phyloP scores from a whole-genome alignment of 1,140 invertebrate species.

The Eurosta solidaginis region DNA sequence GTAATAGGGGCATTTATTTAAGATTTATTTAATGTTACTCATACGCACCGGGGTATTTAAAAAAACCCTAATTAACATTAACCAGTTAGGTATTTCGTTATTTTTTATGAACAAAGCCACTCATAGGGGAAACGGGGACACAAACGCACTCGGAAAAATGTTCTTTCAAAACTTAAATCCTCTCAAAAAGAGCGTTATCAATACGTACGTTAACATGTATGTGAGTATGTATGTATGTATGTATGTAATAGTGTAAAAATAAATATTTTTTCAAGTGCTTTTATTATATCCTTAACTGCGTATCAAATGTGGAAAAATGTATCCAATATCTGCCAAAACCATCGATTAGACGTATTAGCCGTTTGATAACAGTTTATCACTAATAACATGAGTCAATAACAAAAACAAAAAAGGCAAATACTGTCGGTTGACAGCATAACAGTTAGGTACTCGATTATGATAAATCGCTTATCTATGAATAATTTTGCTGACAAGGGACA shows the following conservation, averaged over 20 bases:
- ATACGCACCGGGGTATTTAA: too few species aligned
- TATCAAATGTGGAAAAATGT: constrained; percentile 3
- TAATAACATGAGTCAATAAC: constrained; percentile 23
- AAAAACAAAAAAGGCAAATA: neutral
- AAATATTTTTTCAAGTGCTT: neutral
- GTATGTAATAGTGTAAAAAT: neutral
- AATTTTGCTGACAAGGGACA: neutral
- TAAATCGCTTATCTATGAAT: constrained; percentile 28
- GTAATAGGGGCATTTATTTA: too few species aligned
- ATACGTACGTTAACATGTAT: neutral
- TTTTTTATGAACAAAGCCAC: too few species aligned
- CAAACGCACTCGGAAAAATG: too few species aligned
- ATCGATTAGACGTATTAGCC: constrained; percentile 13
- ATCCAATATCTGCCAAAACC: constrained; percentile 17
- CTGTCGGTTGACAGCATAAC: constrained; percentile 31
- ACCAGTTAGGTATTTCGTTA: too few species aligned
- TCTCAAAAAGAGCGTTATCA: too few species aligned
- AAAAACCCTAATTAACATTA: too few species aligned
- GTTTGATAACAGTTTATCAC: constrained; percentile 30
- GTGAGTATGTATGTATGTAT: neutral
- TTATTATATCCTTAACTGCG: neutral
- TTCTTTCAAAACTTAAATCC: too few species aligned
- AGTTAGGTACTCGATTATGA: constrained; percentile 33
- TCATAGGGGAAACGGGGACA: too few species aligned
- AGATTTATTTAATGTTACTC: too few species aligned